phyloP scores from a whole-genome alignment of 2,113 vertebrate species.

The Catagonus wagneri region DNA sequence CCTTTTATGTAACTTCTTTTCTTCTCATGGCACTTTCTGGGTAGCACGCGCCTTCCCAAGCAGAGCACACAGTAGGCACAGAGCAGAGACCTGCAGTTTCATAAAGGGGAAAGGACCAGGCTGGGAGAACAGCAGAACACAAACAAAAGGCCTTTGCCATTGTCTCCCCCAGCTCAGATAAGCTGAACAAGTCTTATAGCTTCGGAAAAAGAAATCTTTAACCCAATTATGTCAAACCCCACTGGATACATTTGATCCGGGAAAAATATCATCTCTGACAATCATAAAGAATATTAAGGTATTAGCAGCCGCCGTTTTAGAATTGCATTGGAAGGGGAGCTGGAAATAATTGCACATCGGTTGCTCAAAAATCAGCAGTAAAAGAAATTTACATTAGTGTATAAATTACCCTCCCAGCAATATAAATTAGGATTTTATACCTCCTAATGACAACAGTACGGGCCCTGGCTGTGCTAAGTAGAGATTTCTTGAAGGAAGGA shows the following conservation, averaged over 20 bases:
- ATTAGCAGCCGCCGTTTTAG: slow-evolving; percentile 67
- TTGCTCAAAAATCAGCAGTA: slow-evolving; percentile 75
- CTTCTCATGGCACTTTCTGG: neutral
- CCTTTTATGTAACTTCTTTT: neutral
- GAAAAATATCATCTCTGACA: slow-evolving; percentile 80
- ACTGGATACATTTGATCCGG: slow-evolving; percentile 77
- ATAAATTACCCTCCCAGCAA: slow-evolving; percentile 81
- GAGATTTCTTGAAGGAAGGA: slow-evolving; percentile 59
- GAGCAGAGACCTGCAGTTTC: neutral
- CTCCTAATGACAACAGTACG: slow-evolving; percentile 76
- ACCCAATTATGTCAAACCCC: slow-evolving; percentile 82
- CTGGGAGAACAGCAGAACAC: neutral
- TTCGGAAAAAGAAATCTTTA: slow-evolving; percentile 77
- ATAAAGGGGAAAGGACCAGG: neutral
- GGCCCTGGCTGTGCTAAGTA: slow-evolving; percentile 73
- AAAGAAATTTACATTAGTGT: slow-evolving; percentile 78
- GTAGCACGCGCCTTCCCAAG: neutral
- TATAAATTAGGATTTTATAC: slow-evolving; percentile 82
- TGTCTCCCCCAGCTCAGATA: neutral
- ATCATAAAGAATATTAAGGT: slow-evolving; percentile 83
- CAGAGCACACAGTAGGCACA: neutral
- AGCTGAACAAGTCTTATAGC: slow-evolving; percentile 19
- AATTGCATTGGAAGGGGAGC: slow-evolving; percentile 65
- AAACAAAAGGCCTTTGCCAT: neutral
- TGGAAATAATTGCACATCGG: slow-evolving; percentile 80